Evolutionary conservation across 2,113 vertebrate species (phyloP), one percentile per base, ranked within the genome.

Genomic region (Lonchura striata): DNA sequence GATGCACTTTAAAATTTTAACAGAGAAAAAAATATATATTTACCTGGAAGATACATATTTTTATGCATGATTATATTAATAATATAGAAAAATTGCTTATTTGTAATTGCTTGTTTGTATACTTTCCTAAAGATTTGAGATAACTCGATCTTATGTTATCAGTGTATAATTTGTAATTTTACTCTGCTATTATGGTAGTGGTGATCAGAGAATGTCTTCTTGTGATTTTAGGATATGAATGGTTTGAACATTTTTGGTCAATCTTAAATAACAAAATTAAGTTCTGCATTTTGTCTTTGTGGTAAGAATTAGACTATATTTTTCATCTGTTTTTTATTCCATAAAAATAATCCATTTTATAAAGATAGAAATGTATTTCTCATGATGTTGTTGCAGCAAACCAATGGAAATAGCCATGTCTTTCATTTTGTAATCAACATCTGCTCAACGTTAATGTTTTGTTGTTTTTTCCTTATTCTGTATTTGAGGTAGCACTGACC

Each of bases 31-130:
- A 49, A 27, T 11, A 50, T 91, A 50, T 53, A 53, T 92, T 95
- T 97, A 90, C 54, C 63, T 68, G 75, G 82, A 97, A 89, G 35
- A 88, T 39, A 60, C 10, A 10, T 96, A 79, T 92, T 96, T 94
- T 96, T 94, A 95, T 95, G 87, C 65, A 57, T 64, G 52, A 9
- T 94, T 18, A 81, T 95, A 47, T 93, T 93, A 85, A 92, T 65
- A 91, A 70, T 81, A 78, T 85, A 96, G 46, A 5, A 76, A 87
- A 93, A 61, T 33, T 17, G 52, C 21, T 25, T 72, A 50, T 60
- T 94, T 91, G 13, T 82, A 31, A 14, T 81, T 44, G 35, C 76
- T 86, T 83, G 44, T 71, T 86, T 87, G 15, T 87, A 49, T 84
- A n/a, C n/a, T 92, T 94, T 93, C 64, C 42, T 95, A 70, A 52